phyloP scores from a whole-genome alignment of 1,140 invertebrate species.

The Drosophila yakuba region DNA sequence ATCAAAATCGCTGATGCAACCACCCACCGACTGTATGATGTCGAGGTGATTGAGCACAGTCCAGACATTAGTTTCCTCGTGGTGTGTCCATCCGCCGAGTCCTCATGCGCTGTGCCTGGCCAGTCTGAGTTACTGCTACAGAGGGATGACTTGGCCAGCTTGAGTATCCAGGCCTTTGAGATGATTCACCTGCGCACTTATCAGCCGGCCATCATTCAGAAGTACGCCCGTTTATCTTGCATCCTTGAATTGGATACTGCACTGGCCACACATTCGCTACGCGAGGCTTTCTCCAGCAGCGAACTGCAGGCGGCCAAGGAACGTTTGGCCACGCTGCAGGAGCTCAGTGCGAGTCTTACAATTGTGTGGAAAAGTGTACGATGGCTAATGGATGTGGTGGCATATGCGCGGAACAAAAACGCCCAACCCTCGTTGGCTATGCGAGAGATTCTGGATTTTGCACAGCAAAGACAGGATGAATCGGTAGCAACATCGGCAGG shows the following conservation, averaged over 20 bases:
- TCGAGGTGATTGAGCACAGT: slow-evolving; percentile 96
- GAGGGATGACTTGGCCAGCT: slow-evolving; percentile 91
- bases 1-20: slow-evolving; percentile 89
- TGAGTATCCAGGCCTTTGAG: slow-evolving; percentile 95
- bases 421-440: slow-evolving; percentile 68
- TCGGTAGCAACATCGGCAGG: neutral
- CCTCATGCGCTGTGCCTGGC: slow-evolving; percentile 95
- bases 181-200: slow-evolving; percentile 97
- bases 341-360: slow-evolving; percentile 93
- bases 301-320: slow-evolving; percentile 95
- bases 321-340: slow-evolving; percentile 91
- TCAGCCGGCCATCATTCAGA: slow-evolving; percentile 93
- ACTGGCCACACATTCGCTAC: slow-evolving; percentile 94
- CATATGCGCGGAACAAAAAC: slow-evolving; percentile 94
- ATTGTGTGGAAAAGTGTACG: slow-evolving; percentile 95
- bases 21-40: slow-evolving; percentile 93
- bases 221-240: slow-evolving; percentile 95
- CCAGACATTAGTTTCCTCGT: slow-evolving; percentile 95
- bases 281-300: slow-evolving; percentile 96
- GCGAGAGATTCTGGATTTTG: slow-evolving; percentile 74
- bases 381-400: slow-evolving; percentile 97
- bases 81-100: slow-evolving; percentile 94
- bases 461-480: slow-evolving; percentile 39
- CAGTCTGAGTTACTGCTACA: slow-evolving; percentile 93
- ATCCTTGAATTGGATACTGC: slow-evolving; percentile 96